phyloP scores from a whole-genome alignment of 1,140 invertebrate genomes.

The Oncopodura yosiiana region DNA sequence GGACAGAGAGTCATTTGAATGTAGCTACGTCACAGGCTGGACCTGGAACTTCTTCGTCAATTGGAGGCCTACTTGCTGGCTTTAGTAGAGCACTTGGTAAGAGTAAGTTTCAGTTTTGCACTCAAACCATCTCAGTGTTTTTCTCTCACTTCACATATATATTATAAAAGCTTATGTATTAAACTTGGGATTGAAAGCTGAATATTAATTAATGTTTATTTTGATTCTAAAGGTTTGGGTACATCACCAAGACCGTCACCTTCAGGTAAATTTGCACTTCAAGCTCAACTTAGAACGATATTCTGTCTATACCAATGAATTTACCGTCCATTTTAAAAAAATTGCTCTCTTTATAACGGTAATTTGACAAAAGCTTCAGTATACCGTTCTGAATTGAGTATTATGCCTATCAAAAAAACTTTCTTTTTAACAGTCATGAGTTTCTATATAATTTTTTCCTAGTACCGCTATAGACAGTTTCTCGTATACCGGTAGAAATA shows the following conservation, averaged over 20 bases:
- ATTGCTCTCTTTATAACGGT: too few relatives aligned
- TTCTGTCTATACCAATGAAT: too few relatives aligned
- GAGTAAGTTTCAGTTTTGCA: conserved; percentile 1
- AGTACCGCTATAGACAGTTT: too few relatives aligned
- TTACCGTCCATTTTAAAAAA: too few relatives aligned
- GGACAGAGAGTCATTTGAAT: conserved; percentile 2
- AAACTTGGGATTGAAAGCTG: background rate
- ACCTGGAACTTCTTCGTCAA: conserved; percentile 36
- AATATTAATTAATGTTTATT: background rate
- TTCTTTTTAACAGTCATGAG: too few relatives aligned
- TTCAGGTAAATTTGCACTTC: conserved; percentile 37
- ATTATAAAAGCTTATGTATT: background rate
- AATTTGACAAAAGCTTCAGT: too few relatives aligned
- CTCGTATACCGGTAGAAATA: too few relatives aligned
- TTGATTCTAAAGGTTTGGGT: conserved; percentile 37
- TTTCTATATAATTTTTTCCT: too few relatives aligned
- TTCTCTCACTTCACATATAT: background rate
- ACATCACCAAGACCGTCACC: conserved; percentile 40
- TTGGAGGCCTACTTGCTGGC: conserved; percentile 48
- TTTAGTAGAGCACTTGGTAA: conserved; percentile 46
- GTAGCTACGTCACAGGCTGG: conserved; percentile 14
- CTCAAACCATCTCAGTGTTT: background rate
- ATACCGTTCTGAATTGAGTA: too few relatives aligned
- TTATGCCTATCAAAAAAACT: too few relatives aligned
- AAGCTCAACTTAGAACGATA: too few relatives aligned